phyloP scores from a whole-genome alignment of 2,113 vertebrate genomes.

The Agapornis roseicollis region DNA sequence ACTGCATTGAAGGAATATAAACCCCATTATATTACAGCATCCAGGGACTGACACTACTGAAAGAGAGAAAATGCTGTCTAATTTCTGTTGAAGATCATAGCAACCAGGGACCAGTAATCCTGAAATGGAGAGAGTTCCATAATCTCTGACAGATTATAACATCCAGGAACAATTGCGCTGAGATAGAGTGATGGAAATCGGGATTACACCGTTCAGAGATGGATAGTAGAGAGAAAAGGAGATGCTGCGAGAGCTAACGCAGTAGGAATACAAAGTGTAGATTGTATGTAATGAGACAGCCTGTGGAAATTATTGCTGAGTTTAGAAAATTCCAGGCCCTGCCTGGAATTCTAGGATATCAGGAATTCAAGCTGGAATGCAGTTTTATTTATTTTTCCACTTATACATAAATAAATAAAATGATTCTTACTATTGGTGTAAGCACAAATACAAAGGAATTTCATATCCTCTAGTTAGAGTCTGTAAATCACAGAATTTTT shows the following conservation, averaged over 20 bases:
- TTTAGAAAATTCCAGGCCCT: conserved; percentile 25
- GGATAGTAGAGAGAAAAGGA: background rate
- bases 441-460: background rate
- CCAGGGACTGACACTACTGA: conserved; percentile 44
- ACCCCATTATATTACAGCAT: conserved; percentile 62
- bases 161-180: conserved; percentile 54
- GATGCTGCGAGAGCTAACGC: background rate
- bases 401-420: background rate
- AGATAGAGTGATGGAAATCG: conserved; percentile 28
- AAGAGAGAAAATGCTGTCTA: conserved; percentile 61
- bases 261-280: conserved; percentile 26
- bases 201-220: conserved; percentile 52
- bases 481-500: background rate
- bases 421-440: background rate
- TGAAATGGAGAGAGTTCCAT: conserved; percentile 63
- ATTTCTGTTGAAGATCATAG: conserved; percentile 71
- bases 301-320: conserved; percentile 31
- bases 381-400: background rate
- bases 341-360: conserved; percentile 1
- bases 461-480: background rate
- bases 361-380: background rate
- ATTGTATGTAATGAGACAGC: conserved; percentile 49
- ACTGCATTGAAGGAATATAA: conserved; percentile 68
- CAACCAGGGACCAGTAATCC: conserved; percentile 66
- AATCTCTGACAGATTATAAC: conserved; percentile 68